Conservation (phyloP, 2,888 invertebrate species). For the Aphodius sticticus region DNA sequence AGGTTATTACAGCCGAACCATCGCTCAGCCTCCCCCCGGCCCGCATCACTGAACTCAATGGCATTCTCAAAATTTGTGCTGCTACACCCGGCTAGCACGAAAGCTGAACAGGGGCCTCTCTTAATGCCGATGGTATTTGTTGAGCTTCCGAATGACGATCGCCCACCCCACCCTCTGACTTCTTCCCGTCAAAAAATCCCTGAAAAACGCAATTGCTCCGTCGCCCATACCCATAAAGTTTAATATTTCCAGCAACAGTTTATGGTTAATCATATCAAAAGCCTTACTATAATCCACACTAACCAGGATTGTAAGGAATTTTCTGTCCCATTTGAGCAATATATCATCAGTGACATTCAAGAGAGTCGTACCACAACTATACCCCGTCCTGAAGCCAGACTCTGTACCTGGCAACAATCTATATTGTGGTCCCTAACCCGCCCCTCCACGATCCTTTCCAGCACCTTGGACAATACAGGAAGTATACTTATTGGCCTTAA, state of each 20-base stretch:
- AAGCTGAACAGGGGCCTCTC: too few species aligned
- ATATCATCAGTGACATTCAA: slow-evolving; percentile 8
- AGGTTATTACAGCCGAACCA: too few species aligned
- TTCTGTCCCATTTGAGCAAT: not conserved
- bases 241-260: not conserved
- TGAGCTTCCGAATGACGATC: not conserved
- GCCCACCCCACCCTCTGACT: not conserved
- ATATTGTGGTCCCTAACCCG: not conserved
- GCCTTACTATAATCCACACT: slow-evolving; percentile 6
- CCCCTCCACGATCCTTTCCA: too few species aligned
- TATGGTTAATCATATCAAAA: slow-evolving; percentile 10
- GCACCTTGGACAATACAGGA: slow-evolving; percentile 5
- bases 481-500: not conserved
- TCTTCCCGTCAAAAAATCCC: not conserved
- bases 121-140: not conserved
- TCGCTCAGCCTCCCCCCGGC: too few species aligned
- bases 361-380: not conserved
- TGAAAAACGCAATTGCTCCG: not conserved
- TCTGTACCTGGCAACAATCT: not conserved
- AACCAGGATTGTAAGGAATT: not conserved
- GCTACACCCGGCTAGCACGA: too few species aligned
- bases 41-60: too few species aligned
- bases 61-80: too few species aligned
- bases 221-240: slow-evolving; percentile 5
- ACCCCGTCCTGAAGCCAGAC: not conserved